Conservation (phyloP, 2,797 vertebrate genomes). For the Ctenopoma kingsleyae region DNA sequence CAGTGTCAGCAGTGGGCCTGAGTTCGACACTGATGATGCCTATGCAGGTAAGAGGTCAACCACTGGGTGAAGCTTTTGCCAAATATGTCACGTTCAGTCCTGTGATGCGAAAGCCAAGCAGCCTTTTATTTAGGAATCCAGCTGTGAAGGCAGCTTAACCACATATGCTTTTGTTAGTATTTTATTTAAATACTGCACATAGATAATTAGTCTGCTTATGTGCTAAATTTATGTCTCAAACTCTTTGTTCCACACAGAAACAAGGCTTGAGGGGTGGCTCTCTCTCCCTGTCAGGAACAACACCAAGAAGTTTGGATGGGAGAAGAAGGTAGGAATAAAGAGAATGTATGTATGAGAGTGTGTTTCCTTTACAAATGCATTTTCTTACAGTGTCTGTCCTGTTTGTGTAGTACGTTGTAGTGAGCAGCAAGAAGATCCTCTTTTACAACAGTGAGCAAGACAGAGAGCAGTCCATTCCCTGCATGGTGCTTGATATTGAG, state of each 20-base stretch:
- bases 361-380: neutral
- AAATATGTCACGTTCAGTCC: neutral
- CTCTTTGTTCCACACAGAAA: slow-evolving; percentile 80
- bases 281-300: slow-evolving; percentile 96
- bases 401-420: slow-evolving; percentile 93
- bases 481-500: slow-evolving; percentile 98
- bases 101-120: neutral
- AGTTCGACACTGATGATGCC: slow-evolving; percentile 89
- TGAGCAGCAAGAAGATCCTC: slow-evolving; percentile 99
- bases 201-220: neutral
- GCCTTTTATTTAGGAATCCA: neutral
- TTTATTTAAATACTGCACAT: too few relatives aligned
- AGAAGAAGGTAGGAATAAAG: slow-evolving; percentile 89
- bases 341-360: fast-evolving
- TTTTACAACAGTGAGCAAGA: slow-evolving; percentile 97
- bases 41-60: slow-evolving; percentile 53
- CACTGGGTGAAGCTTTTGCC: fast-evolving
- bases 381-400: slow-evolving; percentile 13
- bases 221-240: neutral
- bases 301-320: slow-evolving; percentile 98
- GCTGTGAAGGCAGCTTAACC: too few relatives aligned
- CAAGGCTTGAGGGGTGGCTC: slow-evolving; percentile 96
- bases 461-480: slow-evolving; percentile 95
- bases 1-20: slow-evolving; percentile 94
- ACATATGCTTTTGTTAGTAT: neutral